These are phyloP conservation scores for Polietes domitor DNA, from an alignment of 2,888 invertebrate species.

Conservation along the genomic window DNA sequence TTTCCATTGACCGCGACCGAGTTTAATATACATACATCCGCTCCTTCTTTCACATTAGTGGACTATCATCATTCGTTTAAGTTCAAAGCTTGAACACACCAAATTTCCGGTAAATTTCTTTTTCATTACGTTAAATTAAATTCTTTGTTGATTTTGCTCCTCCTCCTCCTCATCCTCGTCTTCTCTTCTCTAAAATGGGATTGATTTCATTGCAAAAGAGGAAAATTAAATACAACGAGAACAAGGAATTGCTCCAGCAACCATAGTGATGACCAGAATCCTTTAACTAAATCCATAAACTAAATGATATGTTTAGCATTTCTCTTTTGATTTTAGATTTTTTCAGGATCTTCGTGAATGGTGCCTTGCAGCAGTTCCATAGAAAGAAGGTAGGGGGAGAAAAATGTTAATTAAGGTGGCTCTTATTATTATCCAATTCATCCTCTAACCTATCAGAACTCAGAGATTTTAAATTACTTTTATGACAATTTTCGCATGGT, in stretches of 20 bases:
- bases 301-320: constrained; percentile 26
- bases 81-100: constrained; percentile 35
- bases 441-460: no score
- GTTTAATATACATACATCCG: no score
- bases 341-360: no score
- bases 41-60: no score
- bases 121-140: constrained; percentile 26
- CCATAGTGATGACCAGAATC: not conserved
- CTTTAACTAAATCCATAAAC: constrained; percentile 1
- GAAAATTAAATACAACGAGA: not conserved
- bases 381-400: no score
- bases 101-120: constrained; percentile 22
- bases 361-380: no score
- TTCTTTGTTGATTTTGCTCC: not conserved
- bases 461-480: no score
- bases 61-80: constrained; percentile 30
- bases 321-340: constrained; percentile 23
- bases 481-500: no score
- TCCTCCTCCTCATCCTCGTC: not conserved
- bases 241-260: not conserved
- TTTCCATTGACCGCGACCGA: no score
- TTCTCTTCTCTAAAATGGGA: not conserved
- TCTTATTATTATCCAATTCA: no score
- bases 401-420: no score
- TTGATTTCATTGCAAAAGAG: not conserved